Conservation (phyloP, 2,888 invertebrate genomes). For the Poecilobothrus nobilitatus region DNA sequence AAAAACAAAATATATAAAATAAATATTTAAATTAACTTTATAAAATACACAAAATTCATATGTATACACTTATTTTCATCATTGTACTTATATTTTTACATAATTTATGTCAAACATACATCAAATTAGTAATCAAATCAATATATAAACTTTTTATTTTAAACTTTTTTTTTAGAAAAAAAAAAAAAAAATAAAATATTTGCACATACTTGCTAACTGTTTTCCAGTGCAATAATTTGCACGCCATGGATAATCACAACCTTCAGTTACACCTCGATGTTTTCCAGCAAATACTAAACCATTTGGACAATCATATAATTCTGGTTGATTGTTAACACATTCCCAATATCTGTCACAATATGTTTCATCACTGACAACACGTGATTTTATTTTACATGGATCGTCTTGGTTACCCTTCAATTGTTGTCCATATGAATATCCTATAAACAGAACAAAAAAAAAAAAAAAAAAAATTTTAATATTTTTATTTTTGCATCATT, state of each 20-base stretch:
- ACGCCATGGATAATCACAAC: slow-evolving; percentile 84
- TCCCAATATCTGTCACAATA: slow-evolving; percentile 77
- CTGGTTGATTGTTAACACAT: slow-evolving; percentile 72
- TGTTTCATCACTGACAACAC: slow-evolving; percentile 67
- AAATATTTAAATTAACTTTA: no score
- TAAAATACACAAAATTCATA: no score
- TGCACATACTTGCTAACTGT: slow-evolving; percentile 60
- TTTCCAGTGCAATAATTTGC: slow-evolving; percentile 79
- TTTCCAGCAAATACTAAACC: slow-evolving; percentile 84
- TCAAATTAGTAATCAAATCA: no score
- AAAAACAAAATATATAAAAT: no score
- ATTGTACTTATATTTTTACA: no score
- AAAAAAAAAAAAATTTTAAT: neutral
- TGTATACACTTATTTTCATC: no score
- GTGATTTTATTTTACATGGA: slow-evolving; percentile 71
- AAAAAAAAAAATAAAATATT: slow-evolving; percentile 8
- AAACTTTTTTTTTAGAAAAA: slow-evolving; percentile 22
- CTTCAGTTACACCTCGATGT: slow-evolving; percentile 78
- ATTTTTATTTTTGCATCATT: neutral
- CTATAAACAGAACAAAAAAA: slow-evolving; percentile 14
- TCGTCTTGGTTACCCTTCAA: slow-evolving; percentile 51
- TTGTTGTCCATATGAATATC: slow-evolving; percentile 25
- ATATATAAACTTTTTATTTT: no score
- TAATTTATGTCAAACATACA: no score
- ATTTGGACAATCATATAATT: slow-evolving; percentile 83